These are phyloP conservation scores for Melanotaenia parkinsoni DNA, from an alignment of 2,797 vertebrate species.

Conservation along the genomic window DNA sequence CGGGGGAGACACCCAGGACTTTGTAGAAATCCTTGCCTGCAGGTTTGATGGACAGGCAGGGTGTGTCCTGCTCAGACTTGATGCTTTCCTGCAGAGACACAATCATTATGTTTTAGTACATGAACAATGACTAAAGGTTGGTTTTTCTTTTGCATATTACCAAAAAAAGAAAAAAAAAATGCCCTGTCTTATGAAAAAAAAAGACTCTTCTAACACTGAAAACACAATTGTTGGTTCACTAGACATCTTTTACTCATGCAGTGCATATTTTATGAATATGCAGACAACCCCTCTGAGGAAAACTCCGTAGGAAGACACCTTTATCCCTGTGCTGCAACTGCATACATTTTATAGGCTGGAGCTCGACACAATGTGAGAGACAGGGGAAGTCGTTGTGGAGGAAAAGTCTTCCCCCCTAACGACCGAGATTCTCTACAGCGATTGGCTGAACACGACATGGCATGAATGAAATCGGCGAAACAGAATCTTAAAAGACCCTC, in stretches of 20 bases:
- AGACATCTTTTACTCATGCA: slow-evolving; percentile 20
- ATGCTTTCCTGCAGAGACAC: slow-evolving; percentile 71
- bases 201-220: not conserved
- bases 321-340: slow-evolving; percentile 31
- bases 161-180: not conserved
- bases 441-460: slow-evolving; percentile 60
- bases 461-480: slow-evolving; percentile 48
- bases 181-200: not conserved
- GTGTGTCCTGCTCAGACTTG: slow-evolving; percentile 77
- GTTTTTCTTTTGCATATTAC: not conserved
- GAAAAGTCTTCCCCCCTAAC: slow-evolving; percentile 39
- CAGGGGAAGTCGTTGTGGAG: not conserved
- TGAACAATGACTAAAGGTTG: not conserved
- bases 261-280: slow-evolving; percentile 26
- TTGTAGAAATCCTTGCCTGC: slow-evolving; percentile 96
- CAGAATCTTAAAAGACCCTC: not conserved
- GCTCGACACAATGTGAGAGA: slow-evolving; percentile 32
- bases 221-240: slow-evolving; percentile 7
- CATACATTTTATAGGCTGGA: slow-evolving; percentile 42
- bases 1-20: slow-evolving; percentile 88
- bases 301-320: slow-evolving; percentile 21
- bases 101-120: not conserved
- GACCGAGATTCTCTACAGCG: slow-evolving; percentile 54
- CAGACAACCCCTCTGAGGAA: not conserved
- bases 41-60: slow-evolving; percentile 80